Base-by-base conservation (phyloP, 1,140 invertebrate genomes). In the Thaumetopoea pityocampa region DNA sequence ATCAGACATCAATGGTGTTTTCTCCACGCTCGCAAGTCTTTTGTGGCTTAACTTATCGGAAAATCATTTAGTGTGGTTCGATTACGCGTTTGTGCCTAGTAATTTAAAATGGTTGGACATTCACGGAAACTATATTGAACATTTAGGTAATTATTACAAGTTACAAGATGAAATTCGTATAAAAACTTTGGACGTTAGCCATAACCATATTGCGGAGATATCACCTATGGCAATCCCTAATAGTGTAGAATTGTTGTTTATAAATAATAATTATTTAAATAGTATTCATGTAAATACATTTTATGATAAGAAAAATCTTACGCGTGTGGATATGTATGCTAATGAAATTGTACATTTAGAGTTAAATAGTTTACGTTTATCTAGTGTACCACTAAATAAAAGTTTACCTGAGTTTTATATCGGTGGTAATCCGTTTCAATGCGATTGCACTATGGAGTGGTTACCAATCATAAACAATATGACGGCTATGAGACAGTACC, bases 401-500 rank as follows among this genome's bases (percentile, higher is more conserved):
- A 86, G 88, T 1, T 76, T 95, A 44, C 94, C 94, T 0, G 94
- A 96, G 71, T 94, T 96, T 68, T 95, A 95, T 68, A 87, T 96
- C 27, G 94, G 94, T 24, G 94, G 94, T 1, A 97, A 97, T 79
- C 93, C 94, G 0, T 96, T 96, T 78, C 90, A 94, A 54, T 97
- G 95, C 73, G 94, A 97, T 64, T 97, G 95, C 85, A 91, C 91
- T 35, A 96, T 96, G 94, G 94, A 96, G 62, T 97, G 94, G 94
- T 79, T 97, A 54, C 93, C 94, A 16, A 89, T 92, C 15, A 92
- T 96, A 66, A 95, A 95, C 73, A 94, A 94, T 64, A 90, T 94
- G 86, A 93, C 92, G 35, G 89, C 90, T 0, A 87, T 91, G 48
- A 85, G 93, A 4, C 93, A 95, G 61, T 92, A 95, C 74, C 94